A percentile compares a stretch with the other conserved stretches of the same genome.
These are phyloP conservation scores for Gymnoscelis rufifasciata DNA, from an alignment of 2,888 invertebrate species.

Conservation along the genomic window DNA sequence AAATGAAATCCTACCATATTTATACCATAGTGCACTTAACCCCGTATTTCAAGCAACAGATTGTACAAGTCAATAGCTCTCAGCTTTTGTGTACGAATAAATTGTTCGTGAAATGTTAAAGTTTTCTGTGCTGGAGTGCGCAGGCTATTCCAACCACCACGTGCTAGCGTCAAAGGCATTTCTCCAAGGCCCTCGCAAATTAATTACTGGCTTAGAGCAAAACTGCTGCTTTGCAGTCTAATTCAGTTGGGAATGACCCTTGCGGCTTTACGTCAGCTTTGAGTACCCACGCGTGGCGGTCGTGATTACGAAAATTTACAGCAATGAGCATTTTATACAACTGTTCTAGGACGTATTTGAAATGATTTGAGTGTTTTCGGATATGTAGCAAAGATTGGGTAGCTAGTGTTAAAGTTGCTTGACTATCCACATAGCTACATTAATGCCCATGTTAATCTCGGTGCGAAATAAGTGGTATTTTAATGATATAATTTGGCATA, in stretches of 20 bases:
- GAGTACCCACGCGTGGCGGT: constrained; percentile 1
- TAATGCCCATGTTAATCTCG: no score
- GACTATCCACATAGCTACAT: no score
- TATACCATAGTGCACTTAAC: no score
- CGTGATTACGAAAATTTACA: not conserved
- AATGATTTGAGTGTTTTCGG: no score
- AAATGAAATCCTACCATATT: no score
- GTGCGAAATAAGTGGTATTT: no score
- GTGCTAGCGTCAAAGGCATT: constrained; percentile 18
- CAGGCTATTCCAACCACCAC: constrained; percentile 9
- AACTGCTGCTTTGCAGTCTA: constrained; percentile 36
- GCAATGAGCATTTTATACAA: no score
- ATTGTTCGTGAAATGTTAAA: not conserved
- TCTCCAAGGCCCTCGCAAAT: constrained; percentile 56
- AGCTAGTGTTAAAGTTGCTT: no score
- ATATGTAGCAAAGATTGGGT: no score
- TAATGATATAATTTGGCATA: no score
- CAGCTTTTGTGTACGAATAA: not conserved
- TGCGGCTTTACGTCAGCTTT: constrained; percentile 22
- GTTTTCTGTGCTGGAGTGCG: constrained; percentile 2
- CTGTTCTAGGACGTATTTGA: no score
- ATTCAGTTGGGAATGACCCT: constrained; percentile 43
- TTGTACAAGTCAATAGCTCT: not conserved
- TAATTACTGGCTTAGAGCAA: constrained; percentile 54
- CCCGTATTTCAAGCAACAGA: no score